Evolutionary conservation across 2,797 vertebrate genomes (phyloP), one percentile per base, ranked within the genome.

Genomic region (Rhabdomys pumilio): DNA sequence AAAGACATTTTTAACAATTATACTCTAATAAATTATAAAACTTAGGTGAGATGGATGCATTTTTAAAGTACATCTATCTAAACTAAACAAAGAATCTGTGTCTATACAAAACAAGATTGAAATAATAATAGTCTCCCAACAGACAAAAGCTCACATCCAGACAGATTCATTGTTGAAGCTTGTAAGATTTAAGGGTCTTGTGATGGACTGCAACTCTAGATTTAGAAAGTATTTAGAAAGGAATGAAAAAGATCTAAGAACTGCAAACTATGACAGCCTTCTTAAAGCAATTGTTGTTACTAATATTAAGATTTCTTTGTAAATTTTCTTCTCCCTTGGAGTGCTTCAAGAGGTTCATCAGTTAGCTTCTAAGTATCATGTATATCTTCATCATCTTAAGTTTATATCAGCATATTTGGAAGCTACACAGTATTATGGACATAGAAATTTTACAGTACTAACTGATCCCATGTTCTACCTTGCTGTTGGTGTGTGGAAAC

Each of bases 181-280:
- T 17, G 59, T 12, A 13, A 41, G 20, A 1, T 24, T 82, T 79
- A 29, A 85, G 3, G 34, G 55, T 38, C 87, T 50, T 90, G 61
- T 61, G 57, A 90, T 81, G 24, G 12, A n/a, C 17, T 57, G 12
- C 10, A 57, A 12, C 14, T 86, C 34, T 89, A 55, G 44, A 77
- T 41, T 19, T 65, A 24, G 82, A 94, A 63, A 20, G 31, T 11
- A 72, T 86, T 86, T n/a, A 92, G 53, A 87, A 82, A 92, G 17
- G 17, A 63, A 53, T 13, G 13, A 2, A n/a, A 57, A 6, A 55
- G 1, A 41, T 75, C 80, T 19, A 94, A 17, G n/a, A 87, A 55
- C 20, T 88, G 17, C 31, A 84, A 65, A 24, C 17, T 47, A 29
- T 34, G 24, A 13, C 12, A 41, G 15, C 7, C 29, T 63, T 72